Conservation (phyloP, 2,888 invertebrate species). For the Listrodromus nycthemerus region DNA sequence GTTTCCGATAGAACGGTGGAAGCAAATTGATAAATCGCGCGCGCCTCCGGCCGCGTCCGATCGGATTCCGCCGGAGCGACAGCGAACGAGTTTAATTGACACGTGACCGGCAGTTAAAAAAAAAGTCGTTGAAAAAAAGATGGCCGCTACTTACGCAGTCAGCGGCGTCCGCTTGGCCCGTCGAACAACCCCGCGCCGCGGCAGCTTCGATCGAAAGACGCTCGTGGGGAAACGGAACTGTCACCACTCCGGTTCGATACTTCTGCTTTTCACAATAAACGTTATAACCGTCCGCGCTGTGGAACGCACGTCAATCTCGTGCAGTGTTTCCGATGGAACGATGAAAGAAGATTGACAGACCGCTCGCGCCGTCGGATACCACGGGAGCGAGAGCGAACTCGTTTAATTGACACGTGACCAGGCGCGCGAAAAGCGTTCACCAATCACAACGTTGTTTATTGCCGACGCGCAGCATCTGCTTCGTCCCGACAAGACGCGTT, state of each 20-base stretch:
- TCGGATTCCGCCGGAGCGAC: background rate
- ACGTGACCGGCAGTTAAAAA: constrained; percentile 2
- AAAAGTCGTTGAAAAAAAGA: no score
- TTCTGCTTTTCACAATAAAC: background rate
- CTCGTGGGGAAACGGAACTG: constrained; percentile 2
- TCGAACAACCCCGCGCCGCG: no score
- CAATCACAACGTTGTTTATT: constrained; percentile 24
- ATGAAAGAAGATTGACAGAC: constrained; percentile 1
- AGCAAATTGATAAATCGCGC: background rate
- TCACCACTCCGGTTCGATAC: constrained; percentile 32
- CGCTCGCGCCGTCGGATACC: background rate
- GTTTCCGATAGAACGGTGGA: background rate
- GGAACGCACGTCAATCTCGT: background rate
- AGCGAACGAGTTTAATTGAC: constrained; percentile 3
- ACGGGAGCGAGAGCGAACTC: background rate
- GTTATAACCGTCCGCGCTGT: background rate
- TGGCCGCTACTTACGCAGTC: no score
- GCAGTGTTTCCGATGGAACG: background rate
- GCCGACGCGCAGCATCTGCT: constrained; percentile 7
- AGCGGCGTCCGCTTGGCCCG: no score
- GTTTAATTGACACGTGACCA: constrained; percentile 28
- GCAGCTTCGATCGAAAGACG: no score
- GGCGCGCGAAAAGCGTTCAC: constrained; percentile 23
- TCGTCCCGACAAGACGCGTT: background rate
- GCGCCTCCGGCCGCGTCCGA: background rate